Percentiles rank a stretch among this genome's conserved stretches.
Conservation (phyloP, 2,797 vertebrate species). For the Philypnodon macrostomus region DNA sequence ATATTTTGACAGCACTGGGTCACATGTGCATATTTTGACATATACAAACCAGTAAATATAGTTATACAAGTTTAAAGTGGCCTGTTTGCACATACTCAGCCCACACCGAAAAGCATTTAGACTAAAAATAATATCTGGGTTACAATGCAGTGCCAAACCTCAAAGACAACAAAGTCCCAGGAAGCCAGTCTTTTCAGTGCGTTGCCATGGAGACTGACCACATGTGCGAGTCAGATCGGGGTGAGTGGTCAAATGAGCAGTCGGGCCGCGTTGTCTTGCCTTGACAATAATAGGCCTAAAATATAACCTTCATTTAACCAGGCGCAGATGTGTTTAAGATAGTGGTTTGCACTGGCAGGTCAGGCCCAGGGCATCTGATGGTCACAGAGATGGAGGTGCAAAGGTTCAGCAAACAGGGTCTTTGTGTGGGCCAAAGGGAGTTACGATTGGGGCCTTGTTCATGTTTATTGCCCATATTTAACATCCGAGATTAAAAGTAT, state of each 20-base stretch:
- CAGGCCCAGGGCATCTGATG: slow-evolving; percentile 50
- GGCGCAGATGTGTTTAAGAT: slow-evolving; percentile 63
- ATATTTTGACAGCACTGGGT: too few species aligned
- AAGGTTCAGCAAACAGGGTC: slow-evolving; percentile 4
- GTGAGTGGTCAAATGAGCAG: slow-evolving; percentile 67
- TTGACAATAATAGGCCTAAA: slow-evolving; percentile 68
- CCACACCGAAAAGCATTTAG: slow-evolving; percentile 49
- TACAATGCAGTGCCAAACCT: slow-evolving; percentile 66
- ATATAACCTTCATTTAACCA: slow-evolving; percentile 65
- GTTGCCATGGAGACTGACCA: slow-evolving; percentile 61
- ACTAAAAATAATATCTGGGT: slow-evolving; percentile 79
- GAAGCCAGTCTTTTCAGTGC: slow-evolving; percentile 61
- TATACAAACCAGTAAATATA: background rate
- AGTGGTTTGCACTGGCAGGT: slow-evolving; percentile 49
- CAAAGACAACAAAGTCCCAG: slow-evolving; percentile 71
- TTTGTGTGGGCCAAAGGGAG: too few species aligned
- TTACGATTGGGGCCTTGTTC: too few species aligned
- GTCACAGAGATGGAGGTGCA: slow-evolving; percentile 8
- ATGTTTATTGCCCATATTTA: too few species aligned
- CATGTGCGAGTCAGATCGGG: slow-evolving; percentile 66
- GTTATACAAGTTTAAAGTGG: too few species aligned
- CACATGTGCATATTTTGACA: background rate
- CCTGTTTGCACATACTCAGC: background rate
- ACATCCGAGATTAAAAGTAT: too few species aligned
- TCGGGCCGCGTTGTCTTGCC: slow-evolving; percentile 64